Evolutionary conservation across 2,113 vertebrate species (phyloP).

Genomic region (Aramus guarauna): DNA sequence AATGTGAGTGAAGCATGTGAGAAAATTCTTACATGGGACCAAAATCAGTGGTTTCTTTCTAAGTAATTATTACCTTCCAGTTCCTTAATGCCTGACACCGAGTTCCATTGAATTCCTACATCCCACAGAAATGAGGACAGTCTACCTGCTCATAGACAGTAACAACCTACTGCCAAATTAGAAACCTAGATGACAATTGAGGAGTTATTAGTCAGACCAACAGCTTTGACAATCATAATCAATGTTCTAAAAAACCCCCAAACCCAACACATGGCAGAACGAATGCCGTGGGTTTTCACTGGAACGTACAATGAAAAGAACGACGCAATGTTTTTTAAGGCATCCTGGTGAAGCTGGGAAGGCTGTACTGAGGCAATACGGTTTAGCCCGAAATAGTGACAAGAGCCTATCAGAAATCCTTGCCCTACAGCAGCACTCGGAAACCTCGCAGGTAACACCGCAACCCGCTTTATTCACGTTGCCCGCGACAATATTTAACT

Average conservation of each 20-base stretch:
- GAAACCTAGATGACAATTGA: accelerated
- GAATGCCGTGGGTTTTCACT: background rate
- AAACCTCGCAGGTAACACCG: accelerated
- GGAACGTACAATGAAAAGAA: background rate
- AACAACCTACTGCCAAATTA: too few relatives aligned
- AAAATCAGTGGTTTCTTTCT: background rate
- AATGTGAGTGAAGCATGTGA: background rate
- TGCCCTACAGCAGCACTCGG: accelerated
- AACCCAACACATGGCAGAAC: background rate
- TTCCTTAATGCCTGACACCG: background rate
- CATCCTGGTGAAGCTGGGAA: background rate
- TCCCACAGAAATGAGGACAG: accelerated
- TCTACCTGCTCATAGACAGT: background rate
- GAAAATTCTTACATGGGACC: background rate
- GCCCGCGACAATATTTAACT: accelerated
- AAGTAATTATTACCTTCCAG: background rate
- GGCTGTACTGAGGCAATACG: accelerated
- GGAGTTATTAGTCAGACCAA: too few relatives aligned
- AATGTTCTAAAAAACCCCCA: background rate
- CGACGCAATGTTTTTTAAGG: background rate
- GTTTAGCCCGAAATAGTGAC: accelerated
- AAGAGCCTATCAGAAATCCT: accelerated
- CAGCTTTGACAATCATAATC: accelerated
- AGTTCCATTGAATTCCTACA: background rate
- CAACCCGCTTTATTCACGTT: background rate